A percentile compares a stretch with the other conserved stretches of the same genome.
These are phyloP conservation scores for Meles meles DNA, from an alignment of 2,113 vertebrate species.

Conservation along the genomic window DNA sequence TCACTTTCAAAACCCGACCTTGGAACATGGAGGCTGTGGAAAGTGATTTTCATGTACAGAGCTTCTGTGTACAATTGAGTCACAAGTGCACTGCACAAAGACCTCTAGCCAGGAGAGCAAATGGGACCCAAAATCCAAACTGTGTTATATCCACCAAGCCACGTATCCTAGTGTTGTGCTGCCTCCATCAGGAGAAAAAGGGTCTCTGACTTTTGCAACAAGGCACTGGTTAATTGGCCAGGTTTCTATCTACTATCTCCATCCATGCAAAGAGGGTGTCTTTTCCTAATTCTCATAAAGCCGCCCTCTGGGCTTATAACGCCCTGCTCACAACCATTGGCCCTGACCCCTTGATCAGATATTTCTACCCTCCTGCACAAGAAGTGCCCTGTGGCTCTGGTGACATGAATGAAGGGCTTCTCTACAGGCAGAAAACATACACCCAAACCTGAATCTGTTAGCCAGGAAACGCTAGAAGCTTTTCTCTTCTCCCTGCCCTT, in stretches of 20 bases:
- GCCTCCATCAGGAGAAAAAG: background rate
- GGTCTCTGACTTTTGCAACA: background rate
- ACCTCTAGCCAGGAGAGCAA: background rate
- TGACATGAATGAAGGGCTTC: background rate
- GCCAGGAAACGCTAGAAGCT: background rate
- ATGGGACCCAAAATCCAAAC: background rate
- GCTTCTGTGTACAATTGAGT: background rate
- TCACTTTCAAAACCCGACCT: background rate
- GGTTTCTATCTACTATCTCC: background rate
- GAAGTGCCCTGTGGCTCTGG: background rate
- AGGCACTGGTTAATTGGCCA: background rate
- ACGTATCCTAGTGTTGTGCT: background rate
- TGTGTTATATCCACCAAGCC: background rate
- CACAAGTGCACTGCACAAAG: background rate
- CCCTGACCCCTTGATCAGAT: background rate
- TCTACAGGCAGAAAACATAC: background rate
- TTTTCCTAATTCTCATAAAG: background rate
- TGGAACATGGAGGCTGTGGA: background rate
- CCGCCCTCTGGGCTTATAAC: no score
- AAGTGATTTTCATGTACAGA: background rate
- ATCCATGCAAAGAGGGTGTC: background rate
- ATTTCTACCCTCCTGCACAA: background rate
- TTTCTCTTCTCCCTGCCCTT: background rate
- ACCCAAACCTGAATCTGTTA: background rate
- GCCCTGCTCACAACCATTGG: background rate